Base-by-base conservation (phyloP, 1,140 invertebrate species). In the Pseudobourletiella spinata region DNA sequence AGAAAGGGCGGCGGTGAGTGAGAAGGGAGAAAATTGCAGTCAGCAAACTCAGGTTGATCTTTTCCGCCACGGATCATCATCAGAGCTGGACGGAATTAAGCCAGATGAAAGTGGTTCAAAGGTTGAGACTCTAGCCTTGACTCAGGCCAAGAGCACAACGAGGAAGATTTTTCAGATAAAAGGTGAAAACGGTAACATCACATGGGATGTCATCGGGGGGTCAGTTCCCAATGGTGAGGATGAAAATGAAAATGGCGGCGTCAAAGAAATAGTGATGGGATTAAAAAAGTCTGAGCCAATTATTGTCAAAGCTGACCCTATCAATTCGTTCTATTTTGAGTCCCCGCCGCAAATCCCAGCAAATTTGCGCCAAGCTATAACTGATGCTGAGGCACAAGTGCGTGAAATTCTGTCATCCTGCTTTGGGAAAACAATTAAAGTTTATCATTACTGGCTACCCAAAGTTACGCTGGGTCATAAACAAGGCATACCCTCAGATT, bases 151-250 rank as follows among this genome's bases (percentile, higher is more conserved):
- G 32, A 39, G n/a, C 8, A n/a, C 32, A 39, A 39, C 32, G 32
- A 39, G n/a, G 48, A 51, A 51, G 28, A 51, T 51, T 51, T 22
- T 51, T 25, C 48, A 51, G 22, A 51, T 26, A 26, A 22, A 51
- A 51, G 48, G 28, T 26, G 22, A 24, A 6, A 6, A 24, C 3
- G 48, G 48, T 6, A 26, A 24, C 6, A 51, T 51, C 4, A 25
- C 24, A 26, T 51, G 48, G 48, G 48, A 51, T 26, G 48, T 51
- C 22, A 26, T 51, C n/a, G 48, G 28, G 24, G 32, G n/a, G 32
- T 11, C 32, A n/a, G n/a, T 39, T 39, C 32, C 32, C 8, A n/a
- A 39, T 39, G n/a, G 32, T 39, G 32, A 11, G 32, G 8, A 39
- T 39, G n/a, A n/a, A 39, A 39, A 11, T n/a, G 32, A 39, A 39